Percentiles rank a stretch among this genome's conserved stretches.
These are phyloP conservation scores for Syngnathus floridae DNA, from an alignment of 2,113 vertebrate genomes.

Conservation along the genomic window DNA sequence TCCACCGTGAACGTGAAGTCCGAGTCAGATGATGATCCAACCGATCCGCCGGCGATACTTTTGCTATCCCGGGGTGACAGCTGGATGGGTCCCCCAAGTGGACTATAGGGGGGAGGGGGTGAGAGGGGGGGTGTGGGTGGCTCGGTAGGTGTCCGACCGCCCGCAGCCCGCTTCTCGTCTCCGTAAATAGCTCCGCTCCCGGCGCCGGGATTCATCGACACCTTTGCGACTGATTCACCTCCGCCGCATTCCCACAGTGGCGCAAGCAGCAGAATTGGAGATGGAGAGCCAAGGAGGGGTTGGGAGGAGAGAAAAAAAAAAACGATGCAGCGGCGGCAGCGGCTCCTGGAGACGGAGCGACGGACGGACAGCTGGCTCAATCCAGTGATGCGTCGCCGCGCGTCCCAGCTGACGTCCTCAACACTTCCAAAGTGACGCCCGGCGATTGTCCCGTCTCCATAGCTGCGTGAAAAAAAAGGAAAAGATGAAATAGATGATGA, in stretches of 20 bases:
- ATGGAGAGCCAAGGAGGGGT: constrained; percentile 44
- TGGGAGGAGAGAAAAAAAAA: constrained; percentile 46
- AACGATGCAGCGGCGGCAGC: constrained; percentile 74
- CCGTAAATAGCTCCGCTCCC: constrained; percentile 30
- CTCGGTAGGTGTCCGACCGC: constrained; percentile 15
- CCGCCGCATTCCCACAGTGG: constrained; percentile 74
- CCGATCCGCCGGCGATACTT: constrained; percentile 34
- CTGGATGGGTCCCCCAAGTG: constrained; percentile 8
- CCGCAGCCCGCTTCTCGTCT: constrained; percentile 34
- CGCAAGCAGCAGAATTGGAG: constrained; percentile 58
- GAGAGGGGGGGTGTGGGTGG: background rate
- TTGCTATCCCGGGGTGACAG: constrained; percentile 35
- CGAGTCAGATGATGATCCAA: constrained; percentile 42
- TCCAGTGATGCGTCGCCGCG: constrained; percentile 63
- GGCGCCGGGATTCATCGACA: background rate
- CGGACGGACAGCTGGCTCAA: constrained; percentile 36
- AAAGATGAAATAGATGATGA: constrained; percentile 21
- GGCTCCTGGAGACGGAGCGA: constrained; percentile 66
- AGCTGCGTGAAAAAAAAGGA: background rate
- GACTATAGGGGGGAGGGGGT: background rate
- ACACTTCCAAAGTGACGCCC: constrained; percentile 50
- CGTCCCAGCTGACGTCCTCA: constrained; percentile 50
- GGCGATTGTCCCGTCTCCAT: constrained; percentile 34
- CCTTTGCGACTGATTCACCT: constrained; percentile 40
- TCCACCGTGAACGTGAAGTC: constrained; percentile 26